Evolutionary conservation across 2,797 vertebrate genomes (phyloP).

Genomic region (Macropus fuliginosus): DNA sequence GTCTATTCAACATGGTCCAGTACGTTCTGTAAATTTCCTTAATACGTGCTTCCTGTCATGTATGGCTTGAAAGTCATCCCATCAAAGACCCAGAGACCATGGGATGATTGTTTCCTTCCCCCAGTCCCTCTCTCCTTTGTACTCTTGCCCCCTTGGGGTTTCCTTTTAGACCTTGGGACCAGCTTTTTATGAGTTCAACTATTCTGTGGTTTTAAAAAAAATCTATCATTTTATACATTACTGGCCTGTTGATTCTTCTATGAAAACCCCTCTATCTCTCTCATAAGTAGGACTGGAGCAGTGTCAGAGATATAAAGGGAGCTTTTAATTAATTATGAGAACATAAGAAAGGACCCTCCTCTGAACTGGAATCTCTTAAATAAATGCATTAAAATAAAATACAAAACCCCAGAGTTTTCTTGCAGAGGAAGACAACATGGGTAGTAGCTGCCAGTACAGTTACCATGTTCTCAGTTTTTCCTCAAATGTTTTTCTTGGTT

Average conservation of each 20-base stretch:
- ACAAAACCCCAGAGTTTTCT: conserved; percentile 27
- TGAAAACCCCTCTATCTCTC: not conserved
- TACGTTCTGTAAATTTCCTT: conserved; percentile 22
- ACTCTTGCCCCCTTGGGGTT: not conserved
- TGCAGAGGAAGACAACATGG: conserved; percentile 38
- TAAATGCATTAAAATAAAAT: conserved; percentile 28
- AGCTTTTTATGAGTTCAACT: not conserved
- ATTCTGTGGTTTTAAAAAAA: not conserved
- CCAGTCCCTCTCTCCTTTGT: not conserved
- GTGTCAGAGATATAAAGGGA: conserved; percentile 10
- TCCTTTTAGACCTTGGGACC: not conserved
- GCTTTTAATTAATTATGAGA: not conserved
- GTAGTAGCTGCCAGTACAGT: not conserved
- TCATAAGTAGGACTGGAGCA: not conserved
- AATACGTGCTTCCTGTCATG: not conserved
- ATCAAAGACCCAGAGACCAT: not conserved
- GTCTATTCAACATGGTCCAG: conserved; percentile 36
- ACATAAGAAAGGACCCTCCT: conserved; percentile 7
- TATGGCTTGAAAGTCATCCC: not conserved
- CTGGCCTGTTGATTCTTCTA: not conserved
- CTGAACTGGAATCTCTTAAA: conserved; percentile 19
- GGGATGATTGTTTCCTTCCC: not conserved
- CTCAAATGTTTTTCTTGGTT: not conserved
- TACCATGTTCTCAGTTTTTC: not conserved
- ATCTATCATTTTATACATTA: not conserved